Evolutionary conservation across 1,140 invertebrate species (phyloP).

Genomic region (Homarus americanus): DNA sequence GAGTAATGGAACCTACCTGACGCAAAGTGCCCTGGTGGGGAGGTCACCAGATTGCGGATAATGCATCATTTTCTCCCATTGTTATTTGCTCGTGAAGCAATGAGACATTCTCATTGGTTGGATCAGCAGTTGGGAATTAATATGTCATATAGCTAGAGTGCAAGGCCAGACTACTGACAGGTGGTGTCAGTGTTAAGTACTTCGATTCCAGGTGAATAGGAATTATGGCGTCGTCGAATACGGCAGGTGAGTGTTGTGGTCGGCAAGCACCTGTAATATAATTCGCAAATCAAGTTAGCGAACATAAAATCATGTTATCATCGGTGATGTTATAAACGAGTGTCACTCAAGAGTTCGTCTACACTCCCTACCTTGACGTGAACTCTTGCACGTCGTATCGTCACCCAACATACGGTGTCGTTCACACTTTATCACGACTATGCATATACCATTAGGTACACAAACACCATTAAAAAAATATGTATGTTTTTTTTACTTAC

Average conservation of each 20-base stretch:
- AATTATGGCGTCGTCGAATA: neutral
- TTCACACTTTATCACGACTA: too few relatives aligned
- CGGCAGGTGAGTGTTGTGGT: neutral
- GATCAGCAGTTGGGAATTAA: neutral
- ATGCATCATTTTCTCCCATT: neutral
- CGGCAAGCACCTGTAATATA: neutral
- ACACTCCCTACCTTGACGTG: too few relatives aligned
- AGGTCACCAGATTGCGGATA: neutral
- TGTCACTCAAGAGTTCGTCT: too few relatives aligned
- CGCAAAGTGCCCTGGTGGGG: neutral
- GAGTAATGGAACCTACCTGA: too few relatives aligned
- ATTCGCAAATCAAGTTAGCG: too few relatives aligned
- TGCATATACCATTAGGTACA: too few relatives aligned
- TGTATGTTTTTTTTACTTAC: too few relatives aligned
- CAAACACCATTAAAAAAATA: too few relatives aligned
- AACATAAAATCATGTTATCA: too few relatives aligned
- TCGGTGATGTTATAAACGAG: too few relatives aligned
- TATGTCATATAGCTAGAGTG: constrained; percentile 1
- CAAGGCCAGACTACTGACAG: neutral
- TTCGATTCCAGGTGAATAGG: constrained; percentile 8
- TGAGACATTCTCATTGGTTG: neutral
- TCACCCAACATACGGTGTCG: too few relatives aligned
- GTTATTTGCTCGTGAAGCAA: constrained; percentile 1
- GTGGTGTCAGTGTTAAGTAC: neutral
- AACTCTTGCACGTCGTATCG: too few relatives aligned